Percentiles rank a stretch among this genome's conserved stretches.
Conservation (phyloP, 2,113 vertebrate genomes). For the Chaetops frenatus region DNA sequence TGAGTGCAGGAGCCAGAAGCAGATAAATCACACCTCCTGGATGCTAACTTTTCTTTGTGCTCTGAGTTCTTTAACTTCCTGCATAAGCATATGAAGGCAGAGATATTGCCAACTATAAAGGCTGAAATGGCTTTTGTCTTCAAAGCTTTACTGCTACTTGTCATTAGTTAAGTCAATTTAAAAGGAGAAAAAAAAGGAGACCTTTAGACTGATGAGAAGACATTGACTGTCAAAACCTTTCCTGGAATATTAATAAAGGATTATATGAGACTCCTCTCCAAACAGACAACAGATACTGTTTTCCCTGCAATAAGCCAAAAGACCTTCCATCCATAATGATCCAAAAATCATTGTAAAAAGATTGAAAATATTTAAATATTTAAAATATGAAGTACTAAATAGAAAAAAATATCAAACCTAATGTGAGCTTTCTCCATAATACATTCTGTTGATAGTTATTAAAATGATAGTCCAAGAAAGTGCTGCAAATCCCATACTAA, state of each 20-base stretch:
- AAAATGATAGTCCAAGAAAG: not conserved
- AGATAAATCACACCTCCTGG: not conserved
- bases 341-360: not conserved
- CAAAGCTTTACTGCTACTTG: conserved; percentile 8
- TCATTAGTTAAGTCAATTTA: not conserved
- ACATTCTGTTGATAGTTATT: not conserved
- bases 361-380: not conserved
- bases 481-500: not conserved
- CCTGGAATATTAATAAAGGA: conserved; percentile 6
- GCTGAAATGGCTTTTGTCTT: not conserved
- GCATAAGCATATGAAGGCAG: not conserved
- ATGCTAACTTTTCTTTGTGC: not conserved
- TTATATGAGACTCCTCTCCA: not conserved
- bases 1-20: not conserved
- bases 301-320: not conserved
- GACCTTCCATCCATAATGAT: not conserved
- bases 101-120: not conserved
- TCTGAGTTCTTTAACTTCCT: conserved; percentile 29
- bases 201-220: not conserved
- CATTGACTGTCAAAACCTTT: not conserved
- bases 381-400: not conserved
- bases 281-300: not conserved
- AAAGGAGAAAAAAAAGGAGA: not conserved
- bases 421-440: not conserved
- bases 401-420: not conserved